Base-by-base conservation (phyloP, 2,797 vertebrate genomes). In the Knipowitschia caucasica region DNA sequence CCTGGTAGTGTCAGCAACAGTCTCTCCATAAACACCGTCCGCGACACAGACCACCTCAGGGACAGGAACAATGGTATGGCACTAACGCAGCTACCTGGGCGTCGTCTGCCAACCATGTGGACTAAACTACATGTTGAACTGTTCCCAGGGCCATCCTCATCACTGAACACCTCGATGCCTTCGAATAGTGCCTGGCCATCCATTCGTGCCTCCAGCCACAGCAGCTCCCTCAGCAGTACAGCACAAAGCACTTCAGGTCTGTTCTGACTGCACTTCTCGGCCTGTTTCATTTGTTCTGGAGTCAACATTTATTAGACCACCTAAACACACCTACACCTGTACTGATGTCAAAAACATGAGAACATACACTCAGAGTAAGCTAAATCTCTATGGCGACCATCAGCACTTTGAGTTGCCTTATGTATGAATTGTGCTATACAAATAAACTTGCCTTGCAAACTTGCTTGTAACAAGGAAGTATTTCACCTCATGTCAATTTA, bases 101-200 rank as follows among this genome's bases (percentile, higher is more conserved):
- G n/a, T n/a, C n/a, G n/a, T 38, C 18, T 38, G 7, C 17, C 8
- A 4, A n/a, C n/a, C n/a, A n/a, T n/a, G n/a, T n/a, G n/a, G n/a
- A n/a, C n/a, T n/a, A n/a, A n/a, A n/a, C n/a, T n/a, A n/a, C n/a
- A n/a, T n/a, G n/a, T n/a, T n/a, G n/a, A n/a, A n/a, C n/a, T n/a
- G n/a, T 3, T 7, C 14, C 31, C 50, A 99, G 97, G 97, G 94
- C 94, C 94, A 92, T 95, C 96, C 94, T 98, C 97, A 95, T 99
- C 97, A 94, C 91, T 98, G 90, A 99, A 98, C 96, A 99, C 97
- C 96, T 92, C 94, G 93, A 97, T 99, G 97, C 97, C 97, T 99
- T 99, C 96, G 91, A 98, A 94, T 94, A 99, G 97, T 99, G 97
- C 97, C 97, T 99, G 97, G 97, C 95, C 97, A 94, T 97, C 95